These are phyloP conservation scores for Takifugu ocellatus DNA, from an alignment of 2,797 vertebrate genomes.

Conservation along the genomic window DNA sequence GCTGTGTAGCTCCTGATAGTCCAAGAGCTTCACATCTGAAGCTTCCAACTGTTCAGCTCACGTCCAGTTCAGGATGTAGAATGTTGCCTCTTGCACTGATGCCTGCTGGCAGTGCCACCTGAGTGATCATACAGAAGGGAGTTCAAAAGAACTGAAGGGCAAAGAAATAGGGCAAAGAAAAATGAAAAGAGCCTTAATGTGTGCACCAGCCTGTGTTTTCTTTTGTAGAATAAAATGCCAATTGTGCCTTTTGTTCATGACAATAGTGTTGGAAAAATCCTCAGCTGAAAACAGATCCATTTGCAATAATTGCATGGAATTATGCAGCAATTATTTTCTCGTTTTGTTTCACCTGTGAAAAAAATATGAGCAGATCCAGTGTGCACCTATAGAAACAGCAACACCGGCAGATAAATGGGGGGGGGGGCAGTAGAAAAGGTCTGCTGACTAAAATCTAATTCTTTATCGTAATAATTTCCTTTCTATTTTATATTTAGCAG, in stretches of 20 bases:
- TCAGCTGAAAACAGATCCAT: slow-evolving; percentile 11
- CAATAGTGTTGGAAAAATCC: slow-evolving; percentile 26
- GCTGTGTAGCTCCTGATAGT: slow-evolving; percentile 66
- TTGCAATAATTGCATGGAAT: no score
- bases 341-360: no score
- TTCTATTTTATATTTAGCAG: no score
- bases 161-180: slow-evolving; percentile 15
- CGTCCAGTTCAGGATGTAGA: slow-evolving; percentile 45
- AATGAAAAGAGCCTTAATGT: no score
- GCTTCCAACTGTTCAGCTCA: slow-evolving; percentile 30
- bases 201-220: no score
- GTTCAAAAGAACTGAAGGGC: slow-evolving; percentile 33
- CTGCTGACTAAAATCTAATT: no score
- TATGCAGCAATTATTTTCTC: no score
- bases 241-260: slow-evolving; percentile 14
- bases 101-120: slow-evolving; percentile 46
- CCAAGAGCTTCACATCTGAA: slow-evolving; percentile 44
- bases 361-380: no score
- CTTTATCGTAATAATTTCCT: no score
- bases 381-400: no score
- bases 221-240: neutral
- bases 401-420: no score
- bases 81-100: slow-evolving; percentile 30
- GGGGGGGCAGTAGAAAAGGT: no score
- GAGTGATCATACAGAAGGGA: slow-evolving; percentile 44